Evolutionary conservation across 2,113 vertebrate species (phyloP).

Genomic region (Phoxinus phoxinus): DNA sequence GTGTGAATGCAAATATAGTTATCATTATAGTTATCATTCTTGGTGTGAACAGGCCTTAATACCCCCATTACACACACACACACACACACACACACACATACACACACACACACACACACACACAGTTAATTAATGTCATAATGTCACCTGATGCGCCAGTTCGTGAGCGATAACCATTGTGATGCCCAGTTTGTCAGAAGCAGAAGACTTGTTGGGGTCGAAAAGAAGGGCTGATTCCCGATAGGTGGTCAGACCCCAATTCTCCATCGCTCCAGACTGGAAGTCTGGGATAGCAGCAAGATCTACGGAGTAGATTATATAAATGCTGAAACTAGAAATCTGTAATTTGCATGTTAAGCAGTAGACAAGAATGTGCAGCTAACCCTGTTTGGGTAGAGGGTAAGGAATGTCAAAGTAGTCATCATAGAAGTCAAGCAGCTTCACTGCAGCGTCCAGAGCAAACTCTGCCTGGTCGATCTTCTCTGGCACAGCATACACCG

Average conservation of each 20-base stretch:
- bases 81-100: not conserved
- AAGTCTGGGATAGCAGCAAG: constrained; percentile 84
- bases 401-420: constrained; percentile 91
- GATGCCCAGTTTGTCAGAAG: constrained; percentile 73
- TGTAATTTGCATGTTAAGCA: not conserved
- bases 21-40: no score
- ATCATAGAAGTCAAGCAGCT: constrained; percentile 89
- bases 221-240: constrained; percentile 76
- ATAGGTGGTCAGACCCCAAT: constrained; percentile 83
- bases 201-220: constrained; percentile 75
- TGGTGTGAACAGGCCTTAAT: no score
- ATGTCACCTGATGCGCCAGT: constrained; percentile 79
- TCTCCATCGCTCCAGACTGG: constrained; percentile 83
- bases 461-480: constrained; percentile 86
- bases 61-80: not conserved
- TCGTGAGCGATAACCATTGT: constrained; percentile 80
- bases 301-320: constrained; percentile 63
- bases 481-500: constrained; percentile 84
- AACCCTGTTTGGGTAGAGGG: constrained; percentile 89
- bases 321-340: not conserved
- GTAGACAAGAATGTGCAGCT: not conserved
- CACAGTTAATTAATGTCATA: not conserved
- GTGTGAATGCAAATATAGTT: no score
- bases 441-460: constrained; percentile 85
- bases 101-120: no score